phyloP scores from a whole-genome alignment of 2,113 vertebrate genomes.

The Eulemur rufifrons region DNA sequence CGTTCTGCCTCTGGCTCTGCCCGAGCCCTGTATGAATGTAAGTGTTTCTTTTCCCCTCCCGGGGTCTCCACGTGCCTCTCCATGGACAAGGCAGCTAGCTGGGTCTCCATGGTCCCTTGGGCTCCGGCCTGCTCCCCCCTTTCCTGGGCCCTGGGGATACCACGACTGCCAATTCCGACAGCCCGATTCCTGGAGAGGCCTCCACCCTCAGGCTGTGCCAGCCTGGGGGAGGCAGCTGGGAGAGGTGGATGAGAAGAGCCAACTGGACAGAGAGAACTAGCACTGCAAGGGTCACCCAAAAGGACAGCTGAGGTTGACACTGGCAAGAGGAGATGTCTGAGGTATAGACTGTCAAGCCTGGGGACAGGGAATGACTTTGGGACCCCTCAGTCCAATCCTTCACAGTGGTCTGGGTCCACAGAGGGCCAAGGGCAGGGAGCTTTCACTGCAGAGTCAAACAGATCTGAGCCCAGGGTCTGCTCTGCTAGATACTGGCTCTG shows the following conservation, averaged over 20 bases:
- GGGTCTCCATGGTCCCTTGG: background rate
- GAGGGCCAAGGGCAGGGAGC: background rate
- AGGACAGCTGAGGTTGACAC: background rate
- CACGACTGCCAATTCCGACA: background rate
- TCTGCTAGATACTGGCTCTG: background rate
- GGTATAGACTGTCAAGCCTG: background rate
- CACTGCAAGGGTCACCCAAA: background rate
- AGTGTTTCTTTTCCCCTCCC: background rate
- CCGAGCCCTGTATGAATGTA: background rate
- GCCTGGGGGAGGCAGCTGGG: background rate
- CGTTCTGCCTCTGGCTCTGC: background rate
- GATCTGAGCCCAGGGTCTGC: background rate
- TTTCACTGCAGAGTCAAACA: background rate
- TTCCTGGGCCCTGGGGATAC: background rate
- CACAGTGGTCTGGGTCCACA: background rate
- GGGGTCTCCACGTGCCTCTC: background rate
- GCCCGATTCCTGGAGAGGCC: slow-evolving; percentile 9
- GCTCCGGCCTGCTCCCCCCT: background rate
- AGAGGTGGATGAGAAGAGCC: background rate
- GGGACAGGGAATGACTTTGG: background rate
- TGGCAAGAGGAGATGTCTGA: background rate
- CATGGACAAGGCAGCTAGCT: too few relatives aligned
- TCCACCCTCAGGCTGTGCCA: background rate
- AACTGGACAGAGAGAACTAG: background rate
- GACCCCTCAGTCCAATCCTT: background rate